These are phyloP conservation scores for Drosophila algonquin DNA, from an alignment of 2,888 invertebrate genomes.

Conservation along the genomic window DNA sequence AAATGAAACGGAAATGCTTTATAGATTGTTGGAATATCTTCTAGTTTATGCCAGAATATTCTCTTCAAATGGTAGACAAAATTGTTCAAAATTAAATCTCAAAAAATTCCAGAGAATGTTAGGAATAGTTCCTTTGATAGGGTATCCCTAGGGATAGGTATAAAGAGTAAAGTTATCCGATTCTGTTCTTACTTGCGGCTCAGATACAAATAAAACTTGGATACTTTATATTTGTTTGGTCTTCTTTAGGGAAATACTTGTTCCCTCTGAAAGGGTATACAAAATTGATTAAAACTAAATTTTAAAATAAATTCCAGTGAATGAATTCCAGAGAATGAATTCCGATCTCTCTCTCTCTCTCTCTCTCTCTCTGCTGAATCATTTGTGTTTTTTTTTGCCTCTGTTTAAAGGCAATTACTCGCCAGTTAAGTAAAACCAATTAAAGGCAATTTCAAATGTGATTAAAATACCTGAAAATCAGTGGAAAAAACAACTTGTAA, in stretches of 20 bases:
- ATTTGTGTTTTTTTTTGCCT: conserved; percentile 10
- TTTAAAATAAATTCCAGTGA: conserved; percentile 22
- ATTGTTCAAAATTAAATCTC: too few relatives aligned
- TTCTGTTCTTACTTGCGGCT: too few relatives aligned
- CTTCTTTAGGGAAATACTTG: too few relatives aligned
- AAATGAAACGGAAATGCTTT: not conserved
- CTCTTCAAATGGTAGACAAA: too few relatives aligned
- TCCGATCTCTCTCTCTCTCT: too few relatives aligned
- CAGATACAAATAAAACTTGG: too few relatives aligned
- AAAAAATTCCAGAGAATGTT: too few relatives aligned
- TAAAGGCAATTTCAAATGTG: conserved; percentile 48
- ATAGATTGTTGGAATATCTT: not conserved
- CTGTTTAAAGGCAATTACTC: conserved; percentile 31
- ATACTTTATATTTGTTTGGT: too few relatives aligned
- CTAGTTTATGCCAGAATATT: not conserved
- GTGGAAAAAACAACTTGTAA: not conserved
- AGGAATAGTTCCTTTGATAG: too few relatives aligned
- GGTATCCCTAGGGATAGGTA: too few relatives aligned
- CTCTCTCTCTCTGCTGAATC: conserved; percentile 45
- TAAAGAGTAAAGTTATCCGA: too few relatives aligned
- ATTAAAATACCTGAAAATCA: conserved; percentile 36
- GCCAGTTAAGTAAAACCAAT: conserved; percentile 47
- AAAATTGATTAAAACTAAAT: conserved; percentile 22
- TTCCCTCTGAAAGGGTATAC: not conserved
- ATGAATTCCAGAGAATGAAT: conserved; percentile 12